These are phyloP conservation scores for Platysteira castanea DNA, from an alignment of 2,113 vertebrate species.

Conservation along the genomic window DNA sequence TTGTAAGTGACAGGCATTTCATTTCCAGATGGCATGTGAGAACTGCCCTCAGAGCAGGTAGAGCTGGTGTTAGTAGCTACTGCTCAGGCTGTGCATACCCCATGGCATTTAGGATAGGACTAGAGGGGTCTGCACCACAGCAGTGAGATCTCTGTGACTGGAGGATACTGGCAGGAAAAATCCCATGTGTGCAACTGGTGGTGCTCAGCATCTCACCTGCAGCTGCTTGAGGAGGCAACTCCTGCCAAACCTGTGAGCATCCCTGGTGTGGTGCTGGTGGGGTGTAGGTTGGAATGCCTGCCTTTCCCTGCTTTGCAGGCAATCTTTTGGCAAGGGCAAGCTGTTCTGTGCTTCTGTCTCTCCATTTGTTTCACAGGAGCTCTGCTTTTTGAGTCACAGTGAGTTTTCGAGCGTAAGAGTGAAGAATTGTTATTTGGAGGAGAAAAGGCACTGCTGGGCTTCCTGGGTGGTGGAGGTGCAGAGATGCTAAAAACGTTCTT, in stretches of 20 bases:
- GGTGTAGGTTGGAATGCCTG: too few relatives aligned
- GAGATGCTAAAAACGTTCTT: neutral
- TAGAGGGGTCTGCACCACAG: neutral
- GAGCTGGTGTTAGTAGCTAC: neutral
- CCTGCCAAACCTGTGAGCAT: neutral
- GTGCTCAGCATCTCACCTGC: neutral
- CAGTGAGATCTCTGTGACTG: neutral
- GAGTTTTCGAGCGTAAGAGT: accelerated
- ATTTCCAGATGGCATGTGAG: neutral
- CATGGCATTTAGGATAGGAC: neutral
- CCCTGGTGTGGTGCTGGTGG: neutral
- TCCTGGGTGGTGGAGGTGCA: neutral
- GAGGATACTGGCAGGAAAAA: neutral
- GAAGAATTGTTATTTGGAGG: neutral
- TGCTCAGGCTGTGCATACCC: neutral
- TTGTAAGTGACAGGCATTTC: neutral
- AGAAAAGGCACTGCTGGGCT: neutral
- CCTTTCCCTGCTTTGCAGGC: neutral
- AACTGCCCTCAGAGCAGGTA: neutral
- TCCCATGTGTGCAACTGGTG: neutral
- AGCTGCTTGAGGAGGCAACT: neutral
- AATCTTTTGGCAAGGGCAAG: neutral
- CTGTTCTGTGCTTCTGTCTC: neutral
- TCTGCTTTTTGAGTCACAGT: neutral
- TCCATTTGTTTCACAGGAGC: neutral